Evolutionary conservation across 2,888 invertebrate genomes (phyloP).

Genomic region (Mesochorus sp.): DNA sequence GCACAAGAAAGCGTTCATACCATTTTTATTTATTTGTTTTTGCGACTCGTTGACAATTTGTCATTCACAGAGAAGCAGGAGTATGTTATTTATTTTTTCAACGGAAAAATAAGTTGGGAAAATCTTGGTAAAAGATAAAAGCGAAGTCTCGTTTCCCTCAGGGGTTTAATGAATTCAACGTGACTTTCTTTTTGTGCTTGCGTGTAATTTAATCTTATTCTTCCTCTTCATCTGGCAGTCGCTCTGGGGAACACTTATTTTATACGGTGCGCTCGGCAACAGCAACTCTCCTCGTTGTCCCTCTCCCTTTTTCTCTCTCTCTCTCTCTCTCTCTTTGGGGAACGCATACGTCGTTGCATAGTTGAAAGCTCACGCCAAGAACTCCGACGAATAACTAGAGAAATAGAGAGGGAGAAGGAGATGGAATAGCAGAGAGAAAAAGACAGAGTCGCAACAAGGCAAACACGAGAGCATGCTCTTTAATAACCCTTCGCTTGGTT

Average conservation of each 20-base stretch:
- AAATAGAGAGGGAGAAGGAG: no score
- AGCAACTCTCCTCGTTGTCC: slow-evolving; percentile 10
- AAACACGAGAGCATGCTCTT: slow-evolving; percentile 64
- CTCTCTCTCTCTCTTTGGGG: no score
- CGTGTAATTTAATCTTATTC: slow-evolving; percentile 37
- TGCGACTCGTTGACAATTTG: background rate
- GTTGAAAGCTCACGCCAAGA: slow-evolving; percentile 16
- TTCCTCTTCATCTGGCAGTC: slow-evolving; percentile 17
- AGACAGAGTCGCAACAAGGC: slow-evolving; percentile 50
- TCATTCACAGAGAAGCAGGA: slow-evolving; percentile 4
- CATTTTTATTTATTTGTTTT: slow-evolving; percentile 18
- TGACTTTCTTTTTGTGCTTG: slow-evolving; percentile 29
- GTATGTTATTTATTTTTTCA: slow-evolving; percentile 23
- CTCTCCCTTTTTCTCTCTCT: slow-evolving; percentile 9
- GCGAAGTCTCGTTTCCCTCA: background rate
- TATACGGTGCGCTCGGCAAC: slow-evolving; percentile 3
- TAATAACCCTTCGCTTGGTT: slow-evolving; percentile 65
- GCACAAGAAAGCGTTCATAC: background rate
- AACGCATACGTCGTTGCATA: background rate
- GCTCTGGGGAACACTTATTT: slow-evolving; percentile 12
- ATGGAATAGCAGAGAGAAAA: no score
- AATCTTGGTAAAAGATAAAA: slow-evolving; percentile 5
- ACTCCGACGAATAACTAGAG: slow-evolving; percentile 21
- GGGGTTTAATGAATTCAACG: slow-evolving; percentile 48
- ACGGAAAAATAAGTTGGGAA: background rate